A percentile compares a stretch with the other conserved stretches of the same genome.
phyloP scores from a whole-genome alignment of 2,888 invertebrate species.

The Tachina grossa region DNA sequence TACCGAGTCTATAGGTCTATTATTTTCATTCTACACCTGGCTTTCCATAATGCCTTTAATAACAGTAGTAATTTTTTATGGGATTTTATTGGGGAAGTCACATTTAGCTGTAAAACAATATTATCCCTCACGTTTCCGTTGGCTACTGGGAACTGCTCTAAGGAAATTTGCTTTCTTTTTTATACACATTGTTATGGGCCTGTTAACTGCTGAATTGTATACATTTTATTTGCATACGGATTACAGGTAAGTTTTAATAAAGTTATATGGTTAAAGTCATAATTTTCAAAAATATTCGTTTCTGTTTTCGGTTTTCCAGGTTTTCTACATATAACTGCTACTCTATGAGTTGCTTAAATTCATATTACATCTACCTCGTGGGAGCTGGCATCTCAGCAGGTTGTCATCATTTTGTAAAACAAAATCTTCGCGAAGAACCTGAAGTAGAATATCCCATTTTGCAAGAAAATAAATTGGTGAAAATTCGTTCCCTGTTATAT shows the following conservation, averaged over 20 bases:
- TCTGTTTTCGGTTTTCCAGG: constrained; percentile 64
- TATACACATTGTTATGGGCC: constrained; percentile 87
- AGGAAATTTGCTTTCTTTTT: constrained; percentile 83
- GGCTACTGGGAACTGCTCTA: constrained; percentile 86
- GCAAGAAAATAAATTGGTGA: constrained; percentile 87
- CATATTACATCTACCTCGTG: constrained; percentile 87
- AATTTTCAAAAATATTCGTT: background rate
- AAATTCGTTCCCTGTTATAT: constrained; percentile 86
- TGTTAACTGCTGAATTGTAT: constrained; percentile 88
- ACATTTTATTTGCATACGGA: constrained; percentile 86
- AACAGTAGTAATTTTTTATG: constrained; percentile 87
- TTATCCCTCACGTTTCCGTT: constrained; percentile 87
- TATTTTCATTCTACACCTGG: constrained; percentile 85
- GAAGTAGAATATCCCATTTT: constrained; percentile 87
- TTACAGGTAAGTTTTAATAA: constrained; percentile 83
- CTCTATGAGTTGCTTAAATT: constrained; percentile 85
- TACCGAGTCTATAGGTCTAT: constrained; percentile 84
- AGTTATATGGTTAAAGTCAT: constrained; percentile 76
- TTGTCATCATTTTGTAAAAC: constrained; percentile 82
- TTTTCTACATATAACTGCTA: constrained; percentile 74
- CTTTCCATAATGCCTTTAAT: constrained; percentile 86
- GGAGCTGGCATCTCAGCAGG: constrained; percentile 88
- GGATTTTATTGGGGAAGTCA: constrained; percentile 88
- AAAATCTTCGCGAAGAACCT: constrained; percentile 76
- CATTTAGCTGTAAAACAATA: constrained; percentile 86